phyloP scores from a whole-genome alignment of 2,888 invertebrate species.

The Fragum whitleyi region DNA sequence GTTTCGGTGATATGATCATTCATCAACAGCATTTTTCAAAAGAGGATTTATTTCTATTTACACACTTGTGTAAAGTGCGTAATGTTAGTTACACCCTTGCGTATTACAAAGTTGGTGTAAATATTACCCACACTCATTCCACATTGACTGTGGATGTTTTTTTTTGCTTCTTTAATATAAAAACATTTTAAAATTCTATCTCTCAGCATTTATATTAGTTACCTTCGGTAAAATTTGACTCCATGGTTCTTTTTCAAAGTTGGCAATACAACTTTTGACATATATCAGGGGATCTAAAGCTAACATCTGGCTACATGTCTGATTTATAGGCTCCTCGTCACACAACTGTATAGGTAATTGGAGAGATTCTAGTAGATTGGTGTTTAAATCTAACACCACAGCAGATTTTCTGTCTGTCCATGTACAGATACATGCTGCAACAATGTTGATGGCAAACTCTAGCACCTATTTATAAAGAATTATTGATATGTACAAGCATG shows the following conservation, averaged over 20 bases:
- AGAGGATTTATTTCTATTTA: too few species aligned
- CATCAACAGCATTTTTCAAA: too few species aligned
- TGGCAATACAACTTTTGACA: slow-evolving; percentile 53
- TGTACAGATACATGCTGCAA: slow-evolving; percentile 64
- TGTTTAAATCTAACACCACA: slow-evolving; percentile 52
- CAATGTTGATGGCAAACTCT: slow-evolving; percentile 61
- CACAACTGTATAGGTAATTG: background rate
- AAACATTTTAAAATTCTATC: too few species aligned
- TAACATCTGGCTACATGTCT: slow-evolving; percentile 9
- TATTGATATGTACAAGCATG: too few species aligned
- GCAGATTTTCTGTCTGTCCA: slow-evolving; percentile 53
- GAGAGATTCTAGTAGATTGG: slow-evolving; percentile 40
- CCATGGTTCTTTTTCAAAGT: slow-evolving; percentile 72
- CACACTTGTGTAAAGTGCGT: too few species aligned
- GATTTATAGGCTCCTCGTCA: background rate
- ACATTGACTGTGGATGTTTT: too few species aligned
- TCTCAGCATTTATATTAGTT: too few species aligned
- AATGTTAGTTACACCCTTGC: too few species aligned
- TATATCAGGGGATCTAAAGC: slow-evolving; percentile 44
- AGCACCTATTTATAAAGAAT: slow-evolving; percentile 58
- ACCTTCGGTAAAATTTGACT: slow-evolving; percentile 72
- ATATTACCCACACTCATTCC: too few species aligned
- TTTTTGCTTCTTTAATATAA: too few species aligned
- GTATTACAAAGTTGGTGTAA: too few species aligned
- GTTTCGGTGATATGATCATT: too few species aligned